Base-by-base conservation (phyloP, 2,888 invertebrate genomes). In the Harpalus rubripes region DNA sequence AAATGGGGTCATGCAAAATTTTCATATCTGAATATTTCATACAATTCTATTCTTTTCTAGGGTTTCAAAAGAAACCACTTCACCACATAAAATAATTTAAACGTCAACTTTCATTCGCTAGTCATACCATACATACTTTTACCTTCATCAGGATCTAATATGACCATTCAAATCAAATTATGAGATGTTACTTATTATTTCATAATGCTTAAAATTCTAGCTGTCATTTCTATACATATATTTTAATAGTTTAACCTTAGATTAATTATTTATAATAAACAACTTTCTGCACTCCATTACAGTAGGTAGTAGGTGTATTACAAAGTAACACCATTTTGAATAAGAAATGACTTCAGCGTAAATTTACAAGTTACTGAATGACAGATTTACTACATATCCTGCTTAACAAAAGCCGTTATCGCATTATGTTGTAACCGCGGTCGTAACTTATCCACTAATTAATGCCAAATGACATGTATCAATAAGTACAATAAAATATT, bases 401-500 rank as follows among this genome's bases (percentile, higher is more conserved):
- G 1, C 26, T 63, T 18, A 63, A 63, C 22, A 12, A 63, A 63
- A 63, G 59, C 15, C 18, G 8, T 18, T 8, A 12, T 12, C 12
- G 63, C 63, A 63, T 63, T 63, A 61, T 26, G 63, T 63, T 63
- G 44, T 52, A 63, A 26, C 63, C 26, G 12, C 63, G 5, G 63
- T 63, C 63, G 3, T 63, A 63, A 63, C 63, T 63, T 22, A 18
- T 26, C 63, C 4, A 63, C 16, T 63, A 63, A 63, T 63, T 63
- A 63, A 63, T 63, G 26, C 63, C 4, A 26, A 22, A 12, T 63
- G 63, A 18, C 26, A 63, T 63, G 7, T 6, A 63, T 63, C 63
- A 63, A 63, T 63, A 63, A 63, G 63, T 63, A 16, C 26, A 63
- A 63, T 26, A 63, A 63, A 63, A 12, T 63, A 63, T 63, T 63